Evolutionary conservation across 2,797 vertebrate genomes (phyloP), one percentile per base, ranked within the genome.

Genomic region (Hoplostethus mediterraneus): DNA sequence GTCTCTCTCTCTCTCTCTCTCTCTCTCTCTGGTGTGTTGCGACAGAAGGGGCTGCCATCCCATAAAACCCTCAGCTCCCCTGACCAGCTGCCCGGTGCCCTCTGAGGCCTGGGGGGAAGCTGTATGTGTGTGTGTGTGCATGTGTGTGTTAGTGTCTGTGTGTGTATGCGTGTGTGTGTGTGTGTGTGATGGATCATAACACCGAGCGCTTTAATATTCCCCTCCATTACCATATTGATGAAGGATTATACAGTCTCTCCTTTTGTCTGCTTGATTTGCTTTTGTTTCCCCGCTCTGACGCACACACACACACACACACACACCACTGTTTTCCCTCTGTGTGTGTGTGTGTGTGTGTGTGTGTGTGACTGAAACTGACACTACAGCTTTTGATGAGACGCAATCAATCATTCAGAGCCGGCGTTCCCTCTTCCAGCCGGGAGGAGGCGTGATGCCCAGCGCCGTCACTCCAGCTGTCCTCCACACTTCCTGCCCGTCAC

Each of bases 171-270:
- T 42, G 33, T 21, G 33, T 40, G 16, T 58, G 56, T 21, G 36
- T 38, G 16, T 57, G 55, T 38, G 36, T 57, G 28, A 47, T 44
- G n/a, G 12, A 56, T 56, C 52, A 40, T 51, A 33, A 73, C 1
- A 40, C 63, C 5, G 47, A 33, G 21, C 48, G 52, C 40, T 59
- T 77, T 71, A 62, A 77, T 79, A 82, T 83, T 84, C 52, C 14
- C 53, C 47, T 81, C 65, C 52, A 90, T 89, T 87, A 77, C 71
- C 76, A 85, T 83, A 81, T 47, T 82, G 66, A 87, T 81, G 55
- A 75, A 67, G 73, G 53, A 70, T 78, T 44, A 74, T 65, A 67
- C n/a, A 62, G 55, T 59, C 40, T 73, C 42, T 47, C 17, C 71
- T 61, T 28, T 42, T 28, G 28, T n/a, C 7, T 17, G 54, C 52